Evolutionary conservation across 2,888 invertebrate genomes (phyloP).

Genomic region (Phalangium opilio): DNA sequence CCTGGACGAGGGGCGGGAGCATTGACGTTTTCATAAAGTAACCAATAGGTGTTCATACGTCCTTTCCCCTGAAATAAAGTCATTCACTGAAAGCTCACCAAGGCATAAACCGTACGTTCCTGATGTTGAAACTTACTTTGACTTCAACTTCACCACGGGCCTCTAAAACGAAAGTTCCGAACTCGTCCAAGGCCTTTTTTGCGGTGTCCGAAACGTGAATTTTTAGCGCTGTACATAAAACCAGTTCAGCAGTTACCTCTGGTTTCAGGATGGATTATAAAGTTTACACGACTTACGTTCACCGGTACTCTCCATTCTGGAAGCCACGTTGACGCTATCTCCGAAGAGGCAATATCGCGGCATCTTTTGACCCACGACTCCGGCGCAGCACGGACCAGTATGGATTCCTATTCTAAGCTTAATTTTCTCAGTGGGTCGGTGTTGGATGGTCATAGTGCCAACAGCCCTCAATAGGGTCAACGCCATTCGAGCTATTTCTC

Average conservation of each 20-base stretch:
- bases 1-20: neutral
- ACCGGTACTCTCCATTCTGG: constrained; percentile 52
- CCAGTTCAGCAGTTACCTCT: neutral
- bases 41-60: constrained; percentile 20
- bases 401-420: constrained; percentile 56
- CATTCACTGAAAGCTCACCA: too few relatives aligned
- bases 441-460: constrained; percentile 47
- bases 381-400: constrained; percentile 37
- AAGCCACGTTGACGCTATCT: constrained; percentile 34
- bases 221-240: constrained; percentile 49
- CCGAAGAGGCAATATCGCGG: constrained; percentile 32
- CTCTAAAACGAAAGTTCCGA: constrained; percentile 64
- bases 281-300: constrained; percentile 44
- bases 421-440: constrained; percentile 49
- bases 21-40: constrained; percentile 5
- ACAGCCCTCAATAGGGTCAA: constrained; percentile 56
- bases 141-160: constrained; percentile 75
- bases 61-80: constrained; percentile 17
- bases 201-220: constrained; percentile 84
- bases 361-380: constrained; percentile 35
- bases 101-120: too few relatives aligned
- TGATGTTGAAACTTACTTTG: constrained; percentile 47
- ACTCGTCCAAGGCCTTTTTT: constrained; percentile 64
- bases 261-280: too few relatives aligned
- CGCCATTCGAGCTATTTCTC: constrained; percentile 62